Conservation (phyloP, 2,797 vertebrate species). For the Macropodus opercularis region DNA sequence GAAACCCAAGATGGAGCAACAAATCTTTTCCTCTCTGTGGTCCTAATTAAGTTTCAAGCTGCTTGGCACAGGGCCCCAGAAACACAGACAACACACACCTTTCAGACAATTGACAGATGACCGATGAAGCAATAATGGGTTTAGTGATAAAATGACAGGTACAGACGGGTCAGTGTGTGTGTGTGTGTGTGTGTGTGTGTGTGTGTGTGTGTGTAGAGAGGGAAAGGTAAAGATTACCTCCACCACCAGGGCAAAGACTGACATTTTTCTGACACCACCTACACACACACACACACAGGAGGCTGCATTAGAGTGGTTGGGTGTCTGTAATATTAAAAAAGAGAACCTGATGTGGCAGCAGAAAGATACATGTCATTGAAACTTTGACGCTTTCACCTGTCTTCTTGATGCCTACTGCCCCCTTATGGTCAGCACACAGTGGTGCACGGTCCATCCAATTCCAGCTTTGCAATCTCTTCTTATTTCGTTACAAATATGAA, state of each 20-base stretch:
- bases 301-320: slow-evolving; percentile 42
- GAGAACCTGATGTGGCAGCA: too few relatives aligned
- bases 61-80: slow-evolving; percentile 28
- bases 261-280: too few relatives aligned
- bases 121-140: slow-evolving; percentile 19
- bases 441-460: slow-evolving; percentile 23
- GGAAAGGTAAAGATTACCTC: slow-evolving; percentile 18
- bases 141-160: slow-evolving; percentile 7
- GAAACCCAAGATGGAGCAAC: slow-evolving; percentile 1
- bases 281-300: too few relatives aligned
- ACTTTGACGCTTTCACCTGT: not conserved
- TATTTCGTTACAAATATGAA: too few relatives aligned
- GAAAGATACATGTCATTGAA: not conserved
- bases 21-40: slow-evolving; percentile 32
- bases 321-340: not conserved
- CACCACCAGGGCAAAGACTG: slow-evolving; percentile 27
- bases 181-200: slow-evolving; percentile 11
- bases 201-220: not conserved
- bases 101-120: slow-evolving; percentile 10
- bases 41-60: slow-evolving; percentile 51
- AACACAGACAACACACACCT: slow-evolving; percentile 9
- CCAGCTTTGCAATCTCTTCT: too few relatives aligned
- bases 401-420: slow-evolving; percentile 54
- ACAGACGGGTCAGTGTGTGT: slow-evolving; percentile 12
- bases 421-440: slow-evolving; percentile 50